Evolutionary conservation across 2,797 vertebrate species (phyloP), one percentile per base, ranked within the genome.

Genomic region (Sarcophilus harrisii): DNA sequence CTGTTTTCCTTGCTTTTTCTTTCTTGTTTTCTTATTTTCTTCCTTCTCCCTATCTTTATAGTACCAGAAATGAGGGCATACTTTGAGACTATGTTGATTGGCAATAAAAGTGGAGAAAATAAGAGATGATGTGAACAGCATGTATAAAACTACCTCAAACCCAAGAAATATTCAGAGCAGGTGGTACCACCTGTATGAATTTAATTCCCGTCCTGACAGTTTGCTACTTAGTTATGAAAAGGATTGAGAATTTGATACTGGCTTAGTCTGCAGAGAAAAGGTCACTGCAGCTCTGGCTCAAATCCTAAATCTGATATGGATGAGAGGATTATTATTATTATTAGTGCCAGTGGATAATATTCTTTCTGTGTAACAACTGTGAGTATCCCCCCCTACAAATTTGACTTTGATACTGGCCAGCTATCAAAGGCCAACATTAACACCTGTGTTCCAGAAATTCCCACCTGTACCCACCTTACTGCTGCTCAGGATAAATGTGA

Each of bases 161-260:
- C 91, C 55, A 96, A 52, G 90, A 95, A 93, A 93, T 81, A 96
- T 96, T 97, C 95, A 97, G 97, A 98, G 97, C 98, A 98, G 98
- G 98, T 98, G 98, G 96, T 97, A 29, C 98, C 98, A 98, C 97
- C 98, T 98, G 98, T 95, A 98, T 57, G 95, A 94, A 66, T 93
- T 95, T 98, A 97, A 98, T 98, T 98, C 97, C 96, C 96, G 96
- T 96, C 96, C 97, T 98, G 97, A 98, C 97, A 90, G 91, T 95
- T 96, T 98, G 30, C 94, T 92, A 95, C 38, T 92, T 96, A 96
- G 92, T 66, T 97, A 95, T 94, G 97, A 98, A 96, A 97, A 98
- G 95, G 94, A 13, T 92, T 21, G 93, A 97, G 97, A 98, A 98
- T 96, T 93, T 98, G 98, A 98, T 98, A 98, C 97, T 89, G 45